These are phyloP conservation scores for Dascyllus trimaculatus DNA, from an alignment of 2,113 vertebrate species.

Conservation along the genomic window DNA sequence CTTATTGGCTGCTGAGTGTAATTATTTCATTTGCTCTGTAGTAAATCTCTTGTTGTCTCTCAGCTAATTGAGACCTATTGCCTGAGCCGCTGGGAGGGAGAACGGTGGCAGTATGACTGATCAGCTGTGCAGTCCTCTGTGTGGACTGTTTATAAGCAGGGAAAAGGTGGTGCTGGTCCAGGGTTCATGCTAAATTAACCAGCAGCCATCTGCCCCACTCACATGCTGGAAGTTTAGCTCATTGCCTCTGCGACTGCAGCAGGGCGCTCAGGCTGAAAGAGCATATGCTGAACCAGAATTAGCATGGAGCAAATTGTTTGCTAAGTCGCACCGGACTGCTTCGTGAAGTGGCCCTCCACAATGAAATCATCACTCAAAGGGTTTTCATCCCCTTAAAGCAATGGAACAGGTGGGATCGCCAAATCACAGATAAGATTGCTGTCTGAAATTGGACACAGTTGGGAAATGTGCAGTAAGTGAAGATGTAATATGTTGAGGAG, in stretches of 20 bases:
- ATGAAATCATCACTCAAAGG: constrained; percentile 37
- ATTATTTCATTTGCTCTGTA: constrained; percentile 27
- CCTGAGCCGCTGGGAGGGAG: constrained; percentile 28
- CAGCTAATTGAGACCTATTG: constrained; percentile 71
- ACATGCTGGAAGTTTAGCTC: constrained; percentile 44
- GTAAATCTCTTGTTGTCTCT: constrained; percentile 50
- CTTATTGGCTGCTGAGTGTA: constrained; percentile 14
- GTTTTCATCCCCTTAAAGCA: background rate
- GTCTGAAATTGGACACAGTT: constrained; percentile 13
- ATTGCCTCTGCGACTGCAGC: constrained; percentile 28
- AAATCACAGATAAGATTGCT: constrained; percentile 2
- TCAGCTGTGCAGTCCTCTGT: constrained; percentile 41
- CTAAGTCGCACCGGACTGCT: constrained; percentile 16
- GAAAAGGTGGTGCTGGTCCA: constrained; percentile 50
- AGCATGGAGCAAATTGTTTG: constrained; percentile 6
- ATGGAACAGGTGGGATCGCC: background rate
- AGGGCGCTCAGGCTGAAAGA: constrained; percentile 38
- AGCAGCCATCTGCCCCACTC: constrained; percentile 69
- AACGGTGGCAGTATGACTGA: constrained; percentile 54
- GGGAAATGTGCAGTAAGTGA: constrained; percentile 16
- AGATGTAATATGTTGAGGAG: constrained; percentile 11
- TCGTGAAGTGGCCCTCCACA: constrained; percentile 26
- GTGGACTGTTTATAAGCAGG: constrained; percentile 49
- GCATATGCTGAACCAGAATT: constrained; percentile 46
- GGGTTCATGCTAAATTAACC: constrained; percentile 73